Percentiles rank a stretch among this genome's conserved stretches.
Conservation (phyloP, 2,113 vertebrate genomes). For the Diphyllodes magnificus region DNA sequence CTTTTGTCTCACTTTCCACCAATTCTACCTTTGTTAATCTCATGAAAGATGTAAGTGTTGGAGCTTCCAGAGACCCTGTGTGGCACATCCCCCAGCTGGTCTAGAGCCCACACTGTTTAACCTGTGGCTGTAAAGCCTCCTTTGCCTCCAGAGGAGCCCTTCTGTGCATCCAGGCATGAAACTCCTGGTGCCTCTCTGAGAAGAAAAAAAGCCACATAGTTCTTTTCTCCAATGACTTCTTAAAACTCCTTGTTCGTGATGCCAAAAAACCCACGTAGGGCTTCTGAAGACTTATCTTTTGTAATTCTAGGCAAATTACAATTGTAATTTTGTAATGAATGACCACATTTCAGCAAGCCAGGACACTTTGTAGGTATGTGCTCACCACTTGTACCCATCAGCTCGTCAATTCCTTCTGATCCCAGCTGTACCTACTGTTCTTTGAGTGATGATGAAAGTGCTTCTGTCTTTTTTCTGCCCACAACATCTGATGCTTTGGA, state of each 20-base stretch:
- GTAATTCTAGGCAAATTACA: not conserved
- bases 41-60: not conserved
- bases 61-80: not conserved
- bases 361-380: not conserved
- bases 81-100: not conserved
- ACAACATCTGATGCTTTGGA: not conserved
- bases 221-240: not conserved
- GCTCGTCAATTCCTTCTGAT: not conserved
- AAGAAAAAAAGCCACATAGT: not conserved
- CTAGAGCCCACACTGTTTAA: accelerated
- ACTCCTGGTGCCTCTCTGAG: not conserved
- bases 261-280: not conserved
- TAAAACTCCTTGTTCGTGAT: not conserved
- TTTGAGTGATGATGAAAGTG: not conserved
- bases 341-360: not conserved
- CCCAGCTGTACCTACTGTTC: not conserved
- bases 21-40: not conserved
- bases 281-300: not conserved
- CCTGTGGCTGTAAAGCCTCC: not conserved
- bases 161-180: not conserved
- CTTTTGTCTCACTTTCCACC: not conserved
- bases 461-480: not conserved
- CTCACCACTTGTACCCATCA: not conserved
- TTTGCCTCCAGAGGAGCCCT: not conserved
- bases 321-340: not conserved